phyloP scores from a whole-genome alignment of 2,888 invertebrate genomes.

The Spodoptera picta region DNA sequence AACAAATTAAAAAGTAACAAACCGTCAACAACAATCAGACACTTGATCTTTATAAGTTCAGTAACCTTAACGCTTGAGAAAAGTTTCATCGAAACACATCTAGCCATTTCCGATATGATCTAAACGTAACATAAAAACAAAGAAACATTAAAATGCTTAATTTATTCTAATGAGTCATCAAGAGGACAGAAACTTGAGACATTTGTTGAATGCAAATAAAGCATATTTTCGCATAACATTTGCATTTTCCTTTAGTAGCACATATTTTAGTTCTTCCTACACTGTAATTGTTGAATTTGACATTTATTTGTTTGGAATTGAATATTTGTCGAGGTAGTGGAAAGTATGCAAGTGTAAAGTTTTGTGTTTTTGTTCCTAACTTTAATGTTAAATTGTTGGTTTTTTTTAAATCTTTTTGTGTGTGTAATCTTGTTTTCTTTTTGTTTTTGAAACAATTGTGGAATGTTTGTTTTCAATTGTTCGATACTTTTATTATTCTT shows the following conservation, averaged over 20 bases:
- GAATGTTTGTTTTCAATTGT: too few relatives aligned
- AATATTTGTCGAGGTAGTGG: neutral
- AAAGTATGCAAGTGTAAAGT: neutral
- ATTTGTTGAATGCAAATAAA: slow-evolving; percentile 41
- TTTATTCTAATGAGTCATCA: slow-evolving; percentile 47
- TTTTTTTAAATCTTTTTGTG: too few relatives aligned
- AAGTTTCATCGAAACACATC: slow-evolving; percentile 10
- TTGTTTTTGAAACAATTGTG: too few relatives aligned
- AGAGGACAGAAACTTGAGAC: slow-evolving; percentile 18
- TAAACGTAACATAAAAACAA: slow-evolving; percentile 45
- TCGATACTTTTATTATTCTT: too few relatives aligned
- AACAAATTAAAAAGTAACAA: too few relatives aligned
- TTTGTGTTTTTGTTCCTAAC: too few relatives aligned
- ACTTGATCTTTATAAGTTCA: slow-evolving; percentile 38
- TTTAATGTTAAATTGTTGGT: too few relatives aligned
- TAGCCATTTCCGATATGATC: slow-evolving; percentile 36
- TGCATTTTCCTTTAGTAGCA: slow-evolving; percentile 21
- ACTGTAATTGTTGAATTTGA: slow-evolving; percentile 16
- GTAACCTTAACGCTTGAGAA: slow-evolving; percentile 33
- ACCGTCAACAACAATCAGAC: neutral
- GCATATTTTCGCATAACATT: slow-evolving; percentile 21
- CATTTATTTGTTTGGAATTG: neutral
- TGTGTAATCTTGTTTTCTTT: too few relatives aligned
- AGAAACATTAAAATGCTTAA: slow-evolving; percentile 26
- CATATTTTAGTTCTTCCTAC: slow-evolving; percentile 4